Evolutionary conservation across 2,888 invertebrate genomes (phyloP), one percentile per base, ranked within the genome.

Genomic region (Aplocera efformata): DNA sequence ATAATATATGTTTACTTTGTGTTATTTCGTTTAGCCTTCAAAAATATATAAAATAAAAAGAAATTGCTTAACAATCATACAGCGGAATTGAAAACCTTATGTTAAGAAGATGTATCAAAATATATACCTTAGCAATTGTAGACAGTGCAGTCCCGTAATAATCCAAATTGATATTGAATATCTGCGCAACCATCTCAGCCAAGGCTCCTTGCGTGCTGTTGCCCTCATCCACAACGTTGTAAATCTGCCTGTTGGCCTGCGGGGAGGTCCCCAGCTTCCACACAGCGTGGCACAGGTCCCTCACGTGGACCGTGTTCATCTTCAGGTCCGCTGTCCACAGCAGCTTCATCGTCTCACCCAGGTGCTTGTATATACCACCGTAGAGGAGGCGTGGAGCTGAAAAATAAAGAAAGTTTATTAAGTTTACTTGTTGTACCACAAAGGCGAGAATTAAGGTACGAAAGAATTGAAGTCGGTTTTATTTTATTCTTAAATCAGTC

Each of bases 271-370:
- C 89, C 10, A 97, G 84, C 51, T 92, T 90, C 94, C 95, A 95
- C 47, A 94, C 90, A 0, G 96, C 97, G 37, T 92, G 89, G 67
- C 93, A 94, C n/a, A 96, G 90, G 80, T 98, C 98, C 10, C 83
- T 74, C 0, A 96, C 95, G 73, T 97, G 96, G 11, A 97, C 92
- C 0, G 97, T 98, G 80, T 97, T 96, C 85, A 96, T 91, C 67
- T 92, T 92, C 53, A 97, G 89, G 45, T 94, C 92, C 7, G 93
- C 92, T 25, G 94, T 95, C 97, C 97, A 98, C 10, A 97, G 86
- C 22, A 98, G 89, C 78, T 96, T 96, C 96, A 98, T 96, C 51
- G 95, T 94, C 79, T 97, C 96, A 23, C 93, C 92, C 20, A 97
- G 88, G 67, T 96, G 93, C 69, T 95, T 96, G 81, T 98, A 98